Conservation (phyloP, 2,113 vertebrate species). For the Tonatia bakeri region DNA sequence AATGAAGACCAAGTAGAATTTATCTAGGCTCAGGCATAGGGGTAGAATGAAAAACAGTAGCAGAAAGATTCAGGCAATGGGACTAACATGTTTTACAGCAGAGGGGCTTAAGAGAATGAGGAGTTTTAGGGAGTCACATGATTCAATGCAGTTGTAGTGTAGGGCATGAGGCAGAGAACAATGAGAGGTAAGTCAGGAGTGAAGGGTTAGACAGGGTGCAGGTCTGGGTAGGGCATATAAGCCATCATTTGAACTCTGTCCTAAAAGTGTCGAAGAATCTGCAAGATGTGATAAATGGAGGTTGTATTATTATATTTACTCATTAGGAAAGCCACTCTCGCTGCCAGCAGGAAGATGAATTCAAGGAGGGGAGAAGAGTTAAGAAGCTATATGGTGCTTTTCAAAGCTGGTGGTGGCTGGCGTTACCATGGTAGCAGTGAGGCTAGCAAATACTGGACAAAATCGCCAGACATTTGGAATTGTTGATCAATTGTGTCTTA, state of each 20-base stretch:
- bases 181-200: not conserved
- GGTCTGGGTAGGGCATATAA: not conserved
- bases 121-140: not conserved
- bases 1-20: not conserved
- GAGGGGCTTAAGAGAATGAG: not conserved
- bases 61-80: not conserved
- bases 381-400: not conserved
- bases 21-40: not conserved
- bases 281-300: not conserved
- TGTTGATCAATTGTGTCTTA: not conserved
- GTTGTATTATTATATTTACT: not conserved
- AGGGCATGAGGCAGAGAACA: not conserved
- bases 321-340: not conserved
- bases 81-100: not conserved
- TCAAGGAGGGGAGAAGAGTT: not conserved
- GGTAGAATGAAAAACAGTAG: not conserved
- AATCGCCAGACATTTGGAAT: not conserved
- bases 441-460: not conserved
- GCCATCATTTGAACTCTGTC: not conserved
- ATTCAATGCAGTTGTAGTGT: accelerated
- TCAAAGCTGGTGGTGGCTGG: not conserved
- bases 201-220: accelerated
- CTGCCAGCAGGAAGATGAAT: not conserved
- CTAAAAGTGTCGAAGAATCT: not conserved
- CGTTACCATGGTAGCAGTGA: not conserved